Base-by-base conservation (phyloP, 2,888 invertebrate species). In the Acanthococcus lagerstroemiae region DNA sequence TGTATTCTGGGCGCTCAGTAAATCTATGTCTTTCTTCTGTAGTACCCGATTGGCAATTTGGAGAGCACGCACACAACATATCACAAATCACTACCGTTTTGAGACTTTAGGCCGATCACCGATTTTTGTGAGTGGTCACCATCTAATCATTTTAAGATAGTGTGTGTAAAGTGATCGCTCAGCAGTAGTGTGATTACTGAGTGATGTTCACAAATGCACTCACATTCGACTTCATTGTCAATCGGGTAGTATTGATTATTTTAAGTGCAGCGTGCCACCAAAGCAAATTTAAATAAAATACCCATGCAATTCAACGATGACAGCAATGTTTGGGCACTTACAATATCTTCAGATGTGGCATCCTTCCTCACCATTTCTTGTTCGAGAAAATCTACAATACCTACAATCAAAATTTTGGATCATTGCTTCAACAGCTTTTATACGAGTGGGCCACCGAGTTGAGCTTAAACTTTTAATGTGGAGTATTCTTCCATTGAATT, bases 381-480 rank as follows among this genome's bases (percentile, higher is more conserved):
- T 30, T 56, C 56, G 7, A 56, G 30, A 19, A 27, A 56, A 19
- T 56, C 30, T 30, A 56, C 21, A 30, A 56, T 56, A 19, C n/a
- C n/a, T n/a, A n/a, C n/a, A n/a, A n/a, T n/a, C n/a, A n/a, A n/a
- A n/a, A n/a, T n/a, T n/a, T n/a, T n/a, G n/a, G 15, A 56, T 56
- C 37, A 56, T 19, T 17, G 46, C 58, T 58, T 58, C 58, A 19
- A 58, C 58, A 45, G 45, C 24, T 45, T 44, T 30, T 58, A 45
- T 24, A 24, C 58, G 12, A 21, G 56, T n/a, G n/a, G n/a, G 37
- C 22, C 25, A 45, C 5, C 57, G 58, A 45, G 58, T 45, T 0
- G 19, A 25, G 46, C 58, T 58, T 17, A 58, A 58, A 45, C 58
- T 24, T 58, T 58, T 58, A 45, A 58, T 58, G 25, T 45, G 58